Evolutionary conservation across 2,113 vertebrate genomes (phyloP), one percentile per base, ranked within the genome.

Genomic region (Bagarius yarrelli): DNA sequence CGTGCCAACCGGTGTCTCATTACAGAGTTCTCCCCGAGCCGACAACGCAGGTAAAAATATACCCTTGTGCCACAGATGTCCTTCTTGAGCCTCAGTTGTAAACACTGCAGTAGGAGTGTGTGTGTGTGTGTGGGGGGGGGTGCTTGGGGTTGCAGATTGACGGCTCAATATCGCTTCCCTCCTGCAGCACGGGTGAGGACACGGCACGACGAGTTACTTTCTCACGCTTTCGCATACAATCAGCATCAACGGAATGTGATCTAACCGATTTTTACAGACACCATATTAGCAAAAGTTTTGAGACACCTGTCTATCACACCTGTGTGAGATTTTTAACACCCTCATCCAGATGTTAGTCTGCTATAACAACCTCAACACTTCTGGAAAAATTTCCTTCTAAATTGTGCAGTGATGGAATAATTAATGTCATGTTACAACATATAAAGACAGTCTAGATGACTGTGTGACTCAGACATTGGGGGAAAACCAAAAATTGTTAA

Each of bases 11-110:
- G 40, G 82, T 83, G 73, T 86, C 69, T 59, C 34, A 23, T 86
- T 86, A 83, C 82, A 78, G 52, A 77, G 72, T 32, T 47, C 55
- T 79, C 81, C 75, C 78, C n/a, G 25, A 36, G 61, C 85, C 80
- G 30, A 83, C 76, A 79, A 81, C 80, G 55, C 76, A 81, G 82
- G 75, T 86, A 81, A 70, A 81, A 83, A 77, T 86, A 86, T 75
- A 77, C 56, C 80, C 84, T 76, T 56, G 55, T 76, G 30, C 25
- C 59, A 50, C 55, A 56, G 71, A 71, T 50, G 70, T 71, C 80
- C 80, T 81, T 81, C 72, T 63, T 76, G 72, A 81, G 80, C 61
- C 61, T 9, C 73, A 50, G 61, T 44, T 63, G 9, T 81, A 81
- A 81, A 81, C 80, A 81, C 60, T 61, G 69, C 40, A n/a, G 44